phyloP scores from a whole-genome alignment of 2,797 vertebrate genomes.

The Vireo griseus region DNA sequence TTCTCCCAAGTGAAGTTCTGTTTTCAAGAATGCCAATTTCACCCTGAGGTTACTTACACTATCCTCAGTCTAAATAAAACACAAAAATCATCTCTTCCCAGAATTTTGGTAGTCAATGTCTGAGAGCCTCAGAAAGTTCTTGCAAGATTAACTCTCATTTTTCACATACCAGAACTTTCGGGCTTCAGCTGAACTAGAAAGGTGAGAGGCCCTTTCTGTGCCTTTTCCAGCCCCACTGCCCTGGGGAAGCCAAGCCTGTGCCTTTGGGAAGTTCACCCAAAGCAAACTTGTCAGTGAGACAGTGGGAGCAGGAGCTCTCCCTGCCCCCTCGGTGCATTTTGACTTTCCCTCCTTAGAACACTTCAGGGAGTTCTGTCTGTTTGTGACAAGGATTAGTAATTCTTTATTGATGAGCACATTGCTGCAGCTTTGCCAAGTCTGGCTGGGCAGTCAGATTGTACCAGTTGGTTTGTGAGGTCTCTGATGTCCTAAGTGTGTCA shows the following conservation, averaged over 20 bases:
- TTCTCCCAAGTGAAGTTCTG: neutral
- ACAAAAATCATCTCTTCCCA: neutral
- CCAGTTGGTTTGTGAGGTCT: neutral
- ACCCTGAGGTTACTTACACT: neutral
- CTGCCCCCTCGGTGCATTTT: neutral
- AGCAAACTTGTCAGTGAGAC: neutral
- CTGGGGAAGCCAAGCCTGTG: neutral
- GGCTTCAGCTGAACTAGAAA: neutral
- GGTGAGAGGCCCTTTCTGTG: neutral
- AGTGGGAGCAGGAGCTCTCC: neutral
- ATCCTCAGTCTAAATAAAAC: neutral
- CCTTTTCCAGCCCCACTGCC: neutral
- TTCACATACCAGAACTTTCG: neutral
- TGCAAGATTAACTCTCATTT: neutral
- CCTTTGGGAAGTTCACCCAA: neutral
- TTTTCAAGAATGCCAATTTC: neutral
- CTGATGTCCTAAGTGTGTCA: neutral
- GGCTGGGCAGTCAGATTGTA: neutral
- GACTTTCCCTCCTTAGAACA: neutral
- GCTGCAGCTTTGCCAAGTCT: neutral
- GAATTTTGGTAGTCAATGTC: neutral
- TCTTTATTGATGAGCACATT: neutral
- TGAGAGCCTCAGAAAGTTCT: neutral
- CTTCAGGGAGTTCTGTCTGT: fast-evolving
- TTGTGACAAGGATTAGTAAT: neutral